Conservation (phyloP, 1,140 invertebrate species). For the Metopolophium dirhodum region DNA sequence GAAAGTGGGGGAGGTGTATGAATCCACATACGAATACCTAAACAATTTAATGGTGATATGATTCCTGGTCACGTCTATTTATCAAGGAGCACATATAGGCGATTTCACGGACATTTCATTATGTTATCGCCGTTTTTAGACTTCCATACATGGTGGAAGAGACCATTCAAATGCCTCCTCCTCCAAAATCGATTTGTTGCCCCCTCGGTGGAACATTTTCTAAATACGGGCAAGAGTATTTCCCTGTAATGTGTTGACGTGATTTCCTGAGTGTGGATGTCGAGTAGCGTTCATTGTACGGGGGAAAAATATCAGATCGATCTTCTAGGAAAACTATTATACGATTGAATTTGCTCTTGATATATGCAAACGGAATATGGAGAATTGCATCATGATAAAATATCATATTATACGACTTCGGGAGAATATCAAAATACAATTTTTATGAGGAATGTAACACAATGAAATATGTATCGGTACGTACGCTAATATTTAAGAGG, state of each 20-base stretch:
- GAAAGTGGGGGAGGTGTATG: too few species aligned
- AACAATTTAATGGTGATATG: too few species aligned
- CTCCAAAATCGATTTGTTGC: too few species aligned
- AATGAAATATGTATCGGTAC: neutral
- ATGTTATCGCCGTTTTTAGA: too few species aligned
- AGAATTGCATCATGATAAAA: neutral
- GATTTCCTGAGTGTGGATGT: neutral
- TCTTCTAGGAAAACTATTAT: neutral
- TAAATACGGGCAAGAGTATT: neutral
- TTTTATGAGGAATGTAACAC: neutral
- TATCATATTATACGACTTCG: neutral
- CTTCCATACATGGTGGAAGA: too few species aligned
- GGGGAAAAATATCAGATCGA: neutral
- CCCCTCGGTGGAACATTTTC: neutral
- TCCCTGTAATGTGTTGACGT: neutral
- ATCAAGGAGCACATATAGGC: too few species aligned
- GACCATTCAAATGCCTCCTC: too few species aligned
- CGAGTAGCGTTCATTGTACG: neutral
- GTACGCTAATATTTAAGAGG: neutral
- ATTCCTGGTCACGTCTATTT: too few species aligned
- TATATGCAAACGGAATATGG: neutral
- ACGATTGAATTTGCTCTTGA: neutral
- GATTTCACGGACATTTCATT: too few species aligned
- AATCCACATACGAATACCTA: too few species aligned
- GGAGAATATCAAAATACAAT: neutral